Evolutionary conservation across 2,888 invertebrate species (phyloP).

Genomic region (Thalpophila matura): DNA sequence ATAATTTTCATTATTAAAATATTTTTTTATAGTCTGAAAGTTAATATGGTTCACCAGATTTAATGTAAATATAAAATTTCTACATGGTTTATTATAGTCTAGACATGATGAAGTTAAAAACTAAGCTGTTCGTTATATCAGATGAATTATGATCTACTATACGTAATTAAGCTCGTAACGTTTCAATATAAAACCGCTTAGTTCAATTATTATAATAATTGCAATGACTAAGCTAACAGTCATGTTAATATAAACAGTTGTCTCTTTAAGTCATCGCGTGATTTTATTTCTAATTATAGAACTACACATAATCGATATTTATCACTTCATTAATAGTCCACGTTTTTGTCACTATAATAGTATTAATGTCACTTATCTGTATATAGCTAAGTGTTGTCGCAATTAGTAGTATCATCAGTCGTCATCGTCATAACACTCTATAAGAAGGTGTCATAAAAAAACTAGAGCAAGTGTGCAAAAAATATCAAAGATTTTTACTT

Average conservation of each 20-base stretch:
- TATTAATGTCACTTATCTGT: background rate
- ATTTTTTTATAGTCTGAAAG: too few species aligned
- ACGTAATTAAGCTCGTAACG: background rate
- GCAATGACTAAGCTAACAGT: constrained; percentile 35
- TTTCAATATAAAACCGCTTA: constrained; percentile 24
- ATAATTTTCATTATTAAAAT: too few species aligned
- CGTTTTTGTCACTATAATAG: constrained; percentile 7
- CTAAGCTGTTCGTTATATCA: background rate
- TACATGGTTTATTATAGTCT: too few species aligned
- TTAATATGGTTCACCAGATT: too few species aligned
- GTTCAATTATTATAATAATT: constrained; percentile 25
- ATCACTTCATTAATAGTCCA: constrained; percentile 37
- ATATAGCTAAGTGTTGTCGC: background rate
- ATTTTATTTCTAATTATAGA: constrained; percentile 53
- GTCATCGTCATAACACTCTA: too few species aligned
- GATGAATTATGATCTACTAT: background rate
- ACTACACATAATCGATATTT: constrained; percentile 21
- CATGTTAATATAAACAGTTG: constrained; percentile 34
- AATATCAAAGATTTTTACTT: background rate
- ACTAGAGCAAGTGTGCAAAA: background rate
- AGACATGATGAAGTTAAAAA: too few species aligned
- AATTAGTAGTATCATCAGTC: too few species aligned
- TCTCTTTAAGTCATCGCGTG: constrained; percentile 33
- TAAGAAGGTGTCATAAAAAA: background rate
- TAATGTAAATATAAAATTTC: too few species aligned